Evolutionary conservation across 2,113 vertebrate genomes (phyloP).

Genomic region (Orientallactaga bullata): DNA sequence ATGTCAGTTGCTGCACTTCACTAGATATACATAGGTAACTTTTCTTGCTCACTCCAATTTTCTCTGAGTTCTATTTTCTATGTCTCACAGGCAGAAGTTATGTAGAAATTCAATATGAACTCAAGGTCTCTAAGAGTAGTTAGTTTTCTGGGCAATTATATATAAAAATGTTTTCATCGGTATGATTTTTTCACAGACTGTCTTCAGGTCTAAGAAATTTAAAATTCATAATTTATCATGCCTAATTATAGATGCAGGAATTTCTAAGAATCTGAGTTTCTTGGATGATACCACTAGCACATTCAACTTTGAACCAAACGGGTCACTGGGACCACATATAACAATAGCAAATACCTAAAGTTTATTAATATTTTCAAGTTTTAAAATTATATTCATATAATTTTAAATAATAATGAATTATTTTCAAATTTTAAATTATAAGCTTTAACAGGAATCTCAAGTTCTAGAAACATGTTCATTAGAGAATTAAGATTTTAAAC

Average conservation of each 20-base stretch:
- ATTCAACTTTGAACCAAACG: slow-evolving; percentile 29
- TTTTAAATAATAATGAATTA: too few species aligned
- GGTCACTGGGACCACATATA: slow-evolving; percentile 12
- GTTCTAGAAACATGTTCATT: background rate
- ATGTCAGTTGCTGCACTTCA: slow-evolving; percentile 66
- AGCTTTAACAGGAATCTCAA: background rate
- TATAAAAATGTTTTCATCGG: slow-evolving; percentile 73
- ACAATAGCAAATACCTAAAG: slow-evolving; percentile 15
- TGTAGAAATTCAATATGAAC: slow-evolving; percentile 64
- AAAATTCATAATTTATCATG: slow-evolving; percentile 68
- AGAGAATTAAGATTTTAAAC: background rate
- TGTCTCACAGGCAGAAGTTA: slow-evolving; percentile 55
- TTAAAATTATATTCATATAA: too few species aligned
- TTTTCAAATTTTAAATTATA: background rate
- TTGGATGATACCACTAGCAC: slow-evolving; percentile 40
- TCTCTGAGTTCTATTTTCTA: slow-evolving; percentile 67
- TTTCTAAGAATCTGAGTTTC: slow-evolving; percentile 49
- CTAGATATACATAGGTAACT: slow-evolving; percentile 59
- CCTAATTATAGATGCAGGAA: slow-evolving; percentile 60
- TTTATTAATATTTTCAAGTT: slow-evolving; percentile 27
- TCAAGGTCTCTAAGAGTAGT: slow-evolving; percentile 63
- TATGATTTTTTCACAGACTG: slow-evolving; percentile 64
- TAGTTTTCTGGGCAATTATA: slow-evolving; percentile 73
- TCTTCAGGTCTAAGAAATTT: slow-evolving; percentile 57
- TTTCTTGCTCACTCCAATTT: slow-evolving; percentile 72